Percentiles rank a stretch among this genome's conserved stretches.
Evolutionary conservation across 1,140 invertebrate genomes (phyloP).

Genomic region (Drosophila rhopaloa): DNA sequence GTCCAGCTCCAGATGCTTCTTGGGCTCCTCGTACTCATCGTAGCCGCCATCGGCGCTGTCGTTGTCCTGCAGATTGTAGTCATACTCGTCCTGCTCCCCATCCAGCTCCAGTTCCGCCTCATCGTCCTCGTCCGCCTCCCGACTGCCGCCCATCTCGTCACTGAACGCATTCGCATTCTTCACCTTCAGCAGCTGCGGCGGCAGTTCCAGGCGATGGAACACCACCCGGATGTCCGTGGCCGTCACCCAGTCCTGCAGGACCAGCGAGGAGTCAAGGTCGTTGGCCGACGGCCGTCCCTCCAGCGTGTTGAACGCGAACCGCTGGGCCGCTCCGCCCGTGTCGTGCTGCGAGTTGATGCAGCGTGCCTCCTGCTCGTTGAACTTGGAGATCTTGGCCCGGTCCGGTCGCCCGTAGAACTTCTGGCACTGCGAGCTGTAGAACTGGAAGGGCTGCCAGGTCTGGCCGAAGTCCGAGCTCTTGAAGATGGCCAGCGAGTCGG

Average conservation of each 20-base stretch:
- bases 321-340: slow-evolving; percentile 86
- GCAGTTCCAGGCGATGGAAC: slow-evolving; percentile 94
- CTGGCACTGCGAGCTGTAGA: slow-evolving; percentile 96
- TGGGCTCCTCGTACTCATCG: slow-evolving; percentile 82
- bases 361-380: slow-evolving; percentile 97
- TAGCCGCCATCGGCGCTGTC: slow-evolving; percentile 81
- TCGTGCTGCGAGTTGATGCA: slow-evolving; percentile 95
- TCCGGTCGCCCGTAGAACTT: slow-evolving; percentile 93
- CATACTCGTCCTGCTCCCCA: slow-evolving; percentile 70
- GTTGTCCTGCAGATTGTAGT: slow-evolving; percentile 82
- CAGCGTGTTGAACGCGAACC: slow-evolving; percentile 98
- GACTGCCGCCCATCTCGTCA: slow-evolving; percentile 74
- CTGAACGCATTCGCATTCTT: slow-evolving; percentile 83
- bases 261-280: slow-evolving; percentile 97
- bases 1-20: slow-evolving; percentile 78
- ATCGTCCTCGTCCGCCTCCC: slow-evolving; percentile 74
- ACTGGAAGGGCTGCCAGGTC: slow-evolving; percentile 98
- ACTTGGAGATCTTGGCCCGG: slow-evolving; percentile 93
- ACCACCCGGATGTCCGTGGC: slow-evolving; percentile 98
- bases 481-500: slow-evolving; percentile 98
- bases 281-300: slow-evolving; percentile 97
- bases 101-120: slow-evolving; percentile 75
- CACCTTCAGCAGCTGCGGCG: slow-evolving; percentile 78
- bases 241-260: slow-evolving; percentile 99
- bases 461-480: slow-evolving; percentile 97